Base-by-base conservation (phyloP, 1,140 invertebrate genomes). In the Amyelois transitella region DNA sequence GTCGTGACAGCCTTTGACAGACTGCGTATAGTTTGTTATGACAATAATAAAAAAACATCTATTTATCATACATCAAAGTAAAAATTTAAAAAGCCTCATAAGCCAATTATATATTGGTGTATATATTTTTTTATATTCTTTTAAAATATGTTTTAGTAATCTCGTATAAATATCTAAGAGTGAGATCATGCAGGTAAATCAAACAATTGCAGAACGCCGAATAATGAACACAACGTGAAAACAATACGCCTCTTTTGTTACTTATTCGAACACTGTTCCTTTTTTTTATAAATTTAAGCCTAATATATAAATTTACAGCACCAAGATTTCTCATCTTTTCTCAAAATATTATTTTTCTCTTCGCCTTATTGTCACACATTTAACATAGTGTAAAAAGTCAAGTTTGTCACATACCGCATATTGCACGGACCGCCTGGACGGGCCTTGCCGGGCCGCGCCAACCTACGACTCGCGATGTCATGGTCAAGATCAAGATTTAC, bases 261-360 rank as follows among this genome's bases (percentile, higher is more conserved):
- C 80, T 82, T 84, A 83, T 67, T 81, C 81, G 78, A 88, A 83
- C 84, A 84, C 71, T 62, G 74, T 88, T 86, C 72, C 62, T 69
- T 80, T 85, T n/a, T 73, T 75, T 81, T 80, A 83, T 81, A 81
- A 81, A 83, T 88, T 88, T 86, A 88, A 86, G 82, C 85, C 82
- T 85, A 88, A 86, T 86, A 86, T 88, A 88, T 86, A 85, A 88
- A 81, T 88, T 88, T 86, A 84, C 85, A 88, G 85, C 85, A 88
- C 85, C 85, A 88, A 88, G 81, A 81, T 86, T 82, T 86, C 83
- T 81, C 72, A 70, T 86, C 77, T 79, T 83, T 82, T 83, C 78
- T 86, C 82, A 86, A 88, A 88, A 88, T 88, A 85, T 81, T 76
- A 72, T 68, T 55, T 81, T 80, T 81, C 78, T 83, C 79, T 84